Percentiles rank a stretch among this genome's conserved stretches.
These are phyloP conservation scores for Anthopleura sola DNA, from an alignment of 64 coral and sea anemone species.

Conservation along the genomic window DNA sequence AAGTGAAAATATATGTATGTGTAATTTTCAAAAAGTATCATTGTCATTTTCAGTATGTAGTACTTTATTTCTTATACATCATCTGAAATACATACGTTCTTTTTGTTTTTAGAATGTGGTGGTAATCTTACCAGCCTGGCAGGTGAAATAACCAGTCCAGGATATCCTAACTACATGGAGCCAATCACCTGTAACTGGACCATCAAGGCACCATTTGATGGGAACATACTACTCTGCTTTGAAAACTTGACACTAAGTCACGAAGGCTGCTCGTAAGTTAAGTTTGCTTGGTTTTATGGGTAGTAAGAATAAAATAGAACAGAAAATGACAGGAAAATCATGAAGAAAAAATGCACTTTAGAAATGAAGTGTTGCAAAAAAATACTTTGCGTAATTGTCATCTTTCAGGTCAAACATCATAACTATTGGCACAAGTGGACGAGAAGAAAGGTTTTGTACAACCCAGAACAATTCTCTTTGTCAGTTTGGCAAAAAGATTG, in stretches of 20 bases:
- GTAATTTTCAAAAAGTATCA: no score
- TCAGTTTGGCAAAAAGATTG: background rate
- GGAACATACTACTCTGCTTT: background rate
- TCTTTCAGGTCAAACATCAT: background rate
- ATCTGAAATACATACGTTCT: no score
- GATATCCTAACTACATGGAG: background rate
- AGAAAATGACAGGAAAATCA: no score
- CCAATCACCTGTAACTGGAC: background rate
- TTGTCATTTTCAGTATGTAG: no score
- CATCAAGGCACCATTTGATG: background rate
- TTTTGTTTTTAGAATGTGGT: background rate
- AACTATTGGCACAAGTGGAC: background rate
- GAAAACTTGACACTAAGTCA: background rate
- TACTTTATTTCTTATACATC: no score
- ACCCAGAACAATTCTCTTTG: background rate
- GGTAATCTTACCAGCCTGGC: background rate
- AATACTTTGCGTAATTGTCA: no score
- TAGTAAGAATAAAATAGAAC: no score
- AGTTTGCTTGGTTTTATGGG: no score
- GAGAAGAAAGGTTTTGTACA: background rate
- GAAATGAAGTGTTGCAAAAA: no score
- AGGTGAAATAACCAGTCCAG: background rate
- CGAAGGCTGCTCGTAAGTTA: background rate
- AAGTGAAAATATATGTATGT: no score
- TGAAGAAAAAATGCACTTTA: no score